Conservation (phyloP, 2,113 vertebrate genomes). For the Paramisgurnus dabryanus region DNA sequence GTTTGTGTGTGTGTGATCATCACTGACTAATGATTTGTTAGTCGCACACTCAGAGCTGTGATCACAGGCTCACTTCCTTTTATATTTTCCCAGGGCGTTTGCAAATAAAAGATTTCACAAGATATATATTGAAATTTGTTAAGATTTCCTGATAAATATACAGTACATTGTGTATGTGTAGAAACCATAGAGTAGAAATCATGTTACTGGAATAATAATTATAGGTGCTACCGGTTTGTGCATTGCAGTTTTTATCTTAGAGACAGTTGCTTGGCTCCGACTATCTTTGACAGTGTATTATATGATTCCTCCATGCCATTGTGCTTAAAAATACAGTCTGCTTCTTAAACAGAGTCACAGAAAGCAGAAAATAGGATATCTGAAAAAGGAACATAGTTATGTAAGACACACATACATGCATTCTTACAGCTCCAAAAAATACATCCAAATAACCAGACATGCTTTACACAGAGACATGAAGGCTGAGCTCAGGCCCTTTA, state of each 20-base stretch:
- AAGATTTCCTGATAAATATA: neutral
- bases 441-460: neutral
- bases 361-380: conserved; percentile 52
- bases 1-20: conserved; percentile 11
- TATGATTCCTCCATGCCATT: conserved; percentile 36
- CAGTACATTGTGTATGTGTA: neutral
- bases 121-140: conserved; percentile 10
- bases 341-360: conserved; percentile 41
- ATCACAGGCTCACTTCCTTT: conserved; percentile 31
- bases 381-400: conserved; percentile 50
- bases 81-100: neutral
- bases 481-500: neutral
- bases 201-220: neutral
- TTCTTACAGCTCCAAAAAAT: conserved; percentile 45
- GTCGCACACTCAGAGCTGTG: neutral
- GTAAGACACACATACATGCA: conserved; percentile 33
- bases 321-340: conserved; percentile 54
- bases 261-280: conserved; percentile 32
- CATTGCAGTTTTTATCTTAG: neutral
- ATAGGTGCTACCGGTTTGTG: neutral
- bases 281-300: conserved; percentile 24
- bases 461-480: neutral
- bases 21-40: neutral
- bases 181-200: no score
- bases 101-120: conserved; percentile 18